Evolutionary conservation across 2,888 invertebrate genomes (phyloP).

Genomic region (Ischnus inquisitorius): DNA sequence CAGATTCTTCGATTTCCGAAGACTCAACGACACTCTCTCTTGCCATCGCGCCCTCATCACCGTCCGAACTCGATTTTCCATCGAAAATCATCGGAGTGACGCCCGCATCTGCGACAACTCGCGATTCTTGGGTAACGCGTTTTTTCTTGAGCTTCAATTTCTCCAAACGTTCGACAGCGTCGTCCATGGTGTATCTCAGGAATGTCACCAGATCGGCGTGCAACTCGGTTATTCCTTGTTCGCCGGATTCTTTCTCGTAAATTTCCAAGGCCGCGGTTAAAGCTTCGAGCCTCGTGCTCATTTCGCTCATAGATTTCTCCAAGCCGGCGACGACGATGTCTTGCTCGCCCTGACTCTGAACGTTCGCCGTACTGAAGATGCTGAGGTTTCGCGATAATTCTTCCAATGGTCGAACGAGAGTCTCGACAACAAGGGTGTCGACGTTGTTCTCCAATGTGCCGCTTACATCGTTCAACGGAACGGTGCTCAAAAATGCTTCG

Average conservation of each 20-base stretch:
- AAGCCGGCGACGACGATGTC: conserved; percentile 67
- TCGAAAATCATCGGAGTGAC: conserved; percentile 55
- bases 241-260: conserved; percentile 75
- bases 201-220: conserved; percentile 71
- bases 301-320: conserved; percentile 75
- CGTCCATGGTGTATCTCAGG: conserved; percentile 67
- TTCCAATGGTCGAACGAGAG: conserved; percentile 80
- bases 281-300: conserved; percentile 78
- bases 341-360: conserved; percentile 21
- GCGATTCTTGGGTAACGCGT: conserved; percentile 53
- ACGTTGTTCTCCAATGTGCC: conserved; percentile 75
- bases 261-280: conserved; percentile 79
- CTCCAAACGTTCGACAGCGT: conserved; percentile 61
- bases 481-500: conserved; percentile 65
- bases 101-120: conserved; percentile 3
- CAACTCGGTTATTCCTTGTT: conserved; percentile 73
- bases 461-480: conserved; percentile 64
- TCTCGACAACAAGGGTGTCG: conserved; percentile 82
- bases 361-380: conserved; percentile 30
- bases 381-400: conserved; percentile 74
- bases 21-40: conserved; percentile 48
- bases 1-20: conserved; percentile 64
- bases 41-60: conserved; percentile 37
- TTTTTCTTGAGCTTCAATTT: conserved; percentile 59
- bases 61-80: conserved; percentile 52